A percentile compares a stretch with the other conserved stretches of the same genome.
These are phyloP conservation scores for Drosophila orosa DNA, from an alignment of 1,140 invertebrate genomes.

Conservation along the genomic window DNA sequence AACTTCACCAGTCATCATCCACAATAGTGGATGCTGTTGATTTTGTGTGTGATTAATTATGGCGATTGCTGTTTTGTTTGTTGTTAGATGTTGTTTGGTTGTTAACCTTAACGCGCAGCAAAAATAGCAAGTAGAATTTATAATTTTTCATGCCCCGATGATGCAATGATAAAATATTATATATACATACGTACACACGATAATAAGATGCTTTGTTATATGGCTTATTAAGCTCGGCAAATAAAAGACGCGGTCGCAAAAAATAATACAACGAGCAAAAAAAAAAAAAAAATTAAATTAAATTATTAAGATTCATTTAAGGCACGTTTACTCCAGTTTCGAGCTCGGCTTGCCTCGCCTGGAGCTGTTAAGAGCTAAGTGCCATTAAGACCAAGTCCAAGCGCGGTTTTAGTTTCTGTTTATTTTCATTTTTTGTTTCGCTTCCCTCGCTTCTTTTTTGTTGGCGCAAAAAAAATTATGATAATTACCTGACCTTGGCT, in stretches of 20 bases:
- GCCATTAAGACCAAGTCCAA: slow-evolving; percentile 52
- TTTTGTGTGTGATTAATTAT: slow-evolving; percentile 78
- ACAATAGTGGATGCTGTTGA: slow-evolving; percentile 64
- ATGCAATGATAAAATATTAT: slow-evolving; percentile 63
- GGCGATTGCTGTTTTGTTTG: slow-evolving; percentile 55
- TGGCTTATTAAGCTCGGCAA: slow-evolving; percentile 44
- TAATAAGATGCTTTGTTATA: slow-evolving; percentile 64
- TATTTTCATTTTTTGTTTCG: slow-evolving; percentile 33
- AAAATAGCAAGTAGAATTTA: slow-evolving; percentile 81
- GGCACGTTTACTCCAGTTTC: slow-evolving; percentile 81
- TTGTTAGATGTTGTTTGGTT: slow-evolving; percentile 62
- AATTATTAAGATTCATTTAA: slow-evolving; percentile 70
- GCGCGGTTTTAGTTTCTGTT: slow-evolving; percentile 35
- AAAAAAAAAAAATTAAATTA: slow-evolving; percentile 37
- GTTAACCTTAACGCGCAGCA: slow-evolving; percentile 71
- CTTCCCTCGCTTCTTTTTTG: slow-evolving; percentile 46
- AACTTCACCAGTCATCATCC: slow-evolving; percentile 55
- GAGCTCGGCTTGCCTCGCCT: slow-evolving; percentile 26
- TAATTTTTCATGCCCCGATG: slow-evolving; percentile 70
- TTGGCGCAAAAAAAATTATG: slow-evolving; percentile 71
- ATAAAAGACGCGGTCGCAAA: slow-evolving; percentile 21
- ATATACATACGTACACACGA: slow-evolving; percentile 30
- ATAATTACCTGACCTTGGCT: slow-evolving; percentile 80
- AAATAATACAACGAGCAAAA: too few relatives aligned
- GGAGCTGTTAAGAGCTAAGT: slow-evolving; percentile 46